A percentile compares a stretch with the other conserved stretches of the same genome.
Conservation (phyloP, 2,113 vertebrate genomes). For the Xenopus tropicalis region UCB_Xtro_10.0 CM004445.2:119789501-119790000, state of each 20-base stretch:
- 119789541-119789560: no score
- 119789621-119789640: no score
- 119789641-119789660: conserved; percentile 5
- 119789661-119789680: conserved; percentile 26
- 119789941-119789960: conserved; percentile 40
- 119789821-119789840: conserved; percentile 33
- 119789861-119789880: conserved; percentile 43
- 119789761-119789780: conserved; percentile 41
- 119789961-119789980: conserved; percentile 40
- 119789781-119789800: conserved; percentile 37
- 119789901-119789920: conserved; percentile 40
- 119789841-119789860: conserved; percentile 43
- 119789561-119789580: no score
- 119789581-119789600: no score
- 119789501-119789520: no score
- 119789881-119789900: conserved; percentile 38
- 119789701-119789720: conserved; percentile 39
- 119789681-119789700: conserved; percentile 41
- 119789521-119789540: no score
- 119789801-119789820: conserved; percentile 38
- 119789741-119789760: conserved; percentile 33
- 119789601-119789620: no score
- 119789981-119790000: conserved; percentile 44
- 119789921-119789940: conserved; percentile 38
- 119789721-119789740: conserved; percentile 45